Conservation (phyloP, 2,113 vertebrate genomes). For the Pogona vitticeps region DNA sequence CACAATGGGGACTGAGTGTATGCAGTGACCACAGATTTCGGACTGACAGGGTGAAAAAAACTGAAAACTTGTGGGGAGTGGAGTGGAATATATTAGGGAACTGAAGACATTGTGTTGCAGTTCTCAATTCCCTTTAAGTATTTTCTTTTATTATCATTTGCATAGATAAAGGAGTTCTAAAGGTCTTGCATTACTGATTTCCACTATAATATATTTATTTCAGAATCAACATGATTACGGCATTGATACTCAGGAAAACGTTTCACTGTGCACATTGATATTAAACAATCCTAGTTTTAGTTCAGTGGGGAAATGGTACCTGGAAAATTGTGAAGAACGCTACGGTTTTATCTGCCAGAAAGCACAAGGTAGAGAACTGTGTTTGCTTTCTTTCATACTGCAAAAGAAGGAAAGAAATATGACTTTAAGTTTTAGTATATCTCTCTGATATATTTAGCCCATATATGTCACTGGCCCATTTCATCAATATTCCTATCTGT, state of each 20-base stretch:
- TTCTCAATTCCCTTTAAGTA: neutral
- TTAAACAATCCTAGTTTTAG: constrained; percentile 90
- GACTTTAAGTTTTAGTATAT: constrained; percentile 4
- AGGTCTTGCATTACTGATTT: constrained; percentile 34
- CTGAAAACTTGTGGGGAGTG: neutral
- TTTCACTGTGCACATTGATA: constrained; percentile 82
- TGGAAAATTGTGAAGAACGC: constrained; percentile 84
- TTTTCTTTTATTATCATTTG: neutral
- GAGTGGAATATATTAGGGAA: neutral
- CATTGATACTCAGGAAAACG: constrained; percentile 59
- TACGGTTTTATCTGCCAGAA: constrained; percentile 94
- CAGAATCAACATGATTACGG: constrained; percentile 67
- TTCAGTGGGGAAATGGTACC: constrained; percentile 93
- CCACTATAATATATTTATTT: constrained; percentile 49
- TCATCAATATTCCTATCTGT: neutral
- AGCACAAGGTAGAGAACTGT: constrained; percentile 80
- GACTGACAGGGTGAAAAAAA: no score
- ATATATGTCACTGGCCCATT: neutral
- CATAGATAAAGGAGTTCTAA: neutral
- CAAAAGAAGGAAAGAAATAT: neutral
- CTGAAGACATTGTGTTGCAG: neutral
- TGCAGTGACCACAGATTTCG: neutral
- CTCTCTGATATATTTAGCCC: neutral
- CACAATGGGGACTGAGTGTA: neutral
- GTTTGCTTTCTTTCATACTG: constrained; percentile 35